A percentile compares a stretch with the other conserved stretches of the same genome.
phyloP scores from a whole-genome alignment of 2,797 vertebrate genomes.

The Cyprinodon diabolis region DNA sequence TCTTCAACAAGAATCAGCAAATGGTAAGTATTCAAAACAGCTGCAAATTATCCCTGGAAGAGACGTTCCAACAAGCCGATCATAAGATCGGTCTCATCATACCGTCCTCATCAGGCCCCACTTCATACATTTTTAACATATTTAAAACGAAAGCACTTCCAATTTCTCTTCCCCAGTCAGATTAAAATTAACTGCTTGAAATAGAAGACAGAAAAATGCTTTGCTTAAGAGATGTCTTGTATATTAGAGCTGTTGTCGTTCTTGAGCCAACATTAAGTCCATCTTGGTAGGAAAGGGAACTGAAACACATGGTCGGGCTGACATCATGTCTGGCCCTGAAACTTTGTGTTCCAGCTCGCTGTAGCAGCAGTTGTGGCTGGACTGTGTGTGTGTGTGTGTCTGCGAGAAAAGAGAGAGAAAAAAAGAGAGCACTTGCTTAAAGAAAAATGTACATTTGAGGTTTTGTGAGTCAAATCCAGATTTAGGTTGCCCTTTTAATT shows the following conservation, averaged over 20 bases:
- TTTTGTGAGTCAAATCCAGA: slow-evolving; percentile 57
- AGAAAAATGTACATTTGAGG: slow-evolving; percentile 37
- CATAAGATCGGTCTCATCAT: neutral
- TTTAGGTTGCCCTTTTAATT: slow-evolving; percentile 27
- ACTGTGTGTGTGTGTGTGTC: slow-evolving; percentile 15
- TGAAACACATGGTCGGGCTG: slow-evolving; percentile 59
- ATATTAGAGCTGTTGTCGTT: slow-evolving; percentile 38
- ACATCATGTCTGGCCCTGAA: slow-evolving; percentile 60
- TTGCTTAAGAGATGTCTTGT: no score
- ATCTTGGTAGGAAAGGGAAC: slow-evolving; percentile 57
- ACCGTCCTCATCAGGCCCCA: neutral
- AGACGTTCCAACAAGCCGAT: neutral
- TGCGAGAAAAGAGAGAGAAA: neutral
- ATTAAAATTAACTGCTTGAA: neutral
- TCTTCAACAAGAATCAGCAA: neutral
- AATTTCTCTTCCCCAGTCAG: neutral
- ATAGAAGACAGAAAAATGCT: no score
- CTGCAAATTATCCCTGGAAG: neutral
- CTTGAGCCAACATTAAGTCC: slow-evolving; percentile 22
- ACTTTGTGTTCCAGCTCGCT: slow-evolving; percentile 22
- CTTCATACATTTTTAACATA: neutral
- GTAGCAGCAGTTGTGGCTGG: slow-evolving; percentile 26
- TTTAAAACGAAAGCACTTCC: neutral
- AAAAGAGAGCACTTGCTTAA: neutral
- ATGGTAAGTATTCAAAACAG: neutral